Percentiles rank a stretch among this genome's conserved stretches.
Evolutionary conservation across 1,140 invertebrate genomes (phyloP).

Genomic region (Sweltsa coloradensis): DNA sequence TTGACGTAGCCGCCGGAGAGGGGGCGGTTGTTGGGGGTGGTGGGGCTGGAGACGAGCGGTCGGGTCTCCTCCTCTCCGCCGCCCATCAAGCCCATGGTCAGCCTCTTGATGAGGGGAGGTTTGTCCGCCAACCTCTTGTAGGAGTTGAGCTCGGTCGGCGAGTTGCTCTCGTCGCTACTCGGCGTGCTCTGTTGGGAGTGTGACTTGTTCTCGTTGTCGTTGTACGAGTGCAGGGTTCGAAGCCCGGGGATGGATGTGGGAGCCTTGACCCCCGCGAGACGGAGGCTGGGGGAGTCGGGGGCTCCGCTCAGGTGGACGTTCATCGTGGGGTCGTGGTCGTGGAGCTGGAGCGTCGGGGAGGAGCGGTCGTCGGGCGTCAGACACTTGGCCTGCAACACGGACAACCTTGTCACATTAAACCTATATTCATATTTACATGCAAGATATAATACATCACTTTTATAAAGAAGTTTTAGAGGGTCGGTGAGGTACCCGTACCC

Average conservation of each 20-base stretch:
- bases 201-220: conserved; percentile 29
- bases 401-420: not conserved
- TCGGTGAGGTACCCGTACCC: too few species aligned
- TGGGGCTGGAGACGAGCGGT: conserved; percentile 27
- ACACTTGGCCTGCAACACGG: conserved; percentile 14
- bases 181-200: conserved; percentile 53
- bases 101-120: conserved; percentile 65
- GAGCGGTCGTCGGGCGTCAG: conserved; percentile 10
- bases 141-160: conserved; percentile 76
- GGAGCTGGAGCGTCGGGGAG: too few species aligned
- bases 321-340: conserved; percentile 34
- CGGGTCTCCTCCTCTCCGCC: conserved; percentile 36
- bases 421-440: too few species aligned
- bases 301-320: conserved; percentile 36
- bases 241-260: conserved; percentile 26
- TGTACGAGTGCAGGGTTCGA: conserved; percentile 34
- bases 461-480: too few species aligned
- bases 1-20: conserved; percentile 66
- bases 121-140: conserved; percentile 70
- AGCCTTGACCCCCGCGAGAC: conserved; percentile 8
- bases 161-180: conserved; percentile 74
- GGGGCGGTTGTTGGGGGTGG: conserved; percentile 42
- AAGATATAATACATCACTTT: too few species aligned
- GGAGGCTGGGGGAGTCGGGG: conserved; percentile 24
- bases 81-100: conserved; percentile 53